Conservation (phyloP, 2,888 invertebrate genomes). For the Erannis defoliaria region DNA sequence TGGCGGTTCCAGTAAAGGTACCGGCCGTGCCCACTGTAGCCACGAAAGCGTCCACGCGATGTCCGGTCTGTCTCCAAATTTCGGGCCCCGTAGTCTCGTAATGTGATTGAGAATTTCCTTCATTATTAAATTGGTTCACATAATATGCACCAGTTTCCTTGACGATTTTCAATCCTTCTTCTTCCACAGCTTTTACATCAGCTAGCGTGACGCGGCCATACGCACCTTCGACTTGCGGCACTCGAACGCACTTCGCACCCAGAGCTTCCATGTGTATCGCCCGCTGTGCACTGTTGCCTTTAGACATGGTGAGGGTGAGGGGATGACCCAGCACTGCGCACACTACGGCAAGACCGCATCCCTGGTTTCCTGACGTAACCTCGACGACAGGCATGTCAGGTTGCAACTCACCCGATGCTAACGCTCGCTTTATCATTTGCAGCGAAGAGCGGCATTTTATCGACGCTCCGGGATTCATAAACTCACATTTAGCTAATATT, state of each 20-base stretch:
- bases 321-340: slow-evolving; percentile 78
- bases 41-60: slow-evolving; percentile 75
- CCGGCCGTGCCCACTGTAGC: slow-evolving; percentile 79
- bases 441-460: slow-evolving; percentile 78
- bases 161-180: slow-evolving; percentile 64
- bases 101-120: slow-evolving; percentile 68
- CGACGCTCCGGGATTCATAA: slow-evolving; percentile 81
- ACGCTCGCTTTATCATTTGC: slow-evolving; percentile 71
- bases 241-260: slow-evolving; percentile 73
- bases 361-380: slow-evolving; percentile 80
- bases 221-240: slow-evolving; percentile 78
- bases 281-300: slow-evolving; percentile 77
- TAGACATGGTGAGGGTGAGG: slow-evolving; percentile 76
- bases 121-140: slow-evolving; percentile 76
- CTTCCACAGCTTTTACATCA: slow-evolving; percentile 74
- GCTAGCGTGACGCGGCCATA: slow-evolving; percentile 78
- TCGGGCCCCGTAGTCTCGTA: slow-evolving; percentile 79
- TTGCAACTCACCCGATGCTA: slow-evolving; percentile 63
- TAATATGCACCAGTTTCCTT: slow-evolving; percentile 71
- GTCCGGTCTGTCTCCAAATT: slow-evolving; percentile 80
- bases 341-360: slow-evolving; percentile 78
- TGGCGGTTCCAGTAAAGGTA: slow-evolving; percentile 74
- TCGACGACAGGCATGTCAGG: slow-evolving; percentile 74
- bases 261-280: slow-evolving; percentile 82
- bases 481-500: slow-evolving; percentile 80